These are phyloP conservation scores for western clawed frog (Xenopus tropicalis) DNA, from an alignment of 2,113 vertebrate genomes.

Conservation along the genomic window UCB_Xtro_10.0 CM004444.2:127555001-127555500, in stretches of 20 bases:
- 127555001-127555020: too few species aligned
- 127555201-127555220: slow-evolving; percentile 62
- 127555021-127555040: too few species aligned
- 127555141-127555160: too few species aligned
- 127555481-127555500: slow-evolving; percentile 76
- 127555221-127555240: slow-evolving; percentile 77
- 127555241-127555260: slow-evolving; percentile 82
- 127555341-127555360: slow-evolving; percentile 86
- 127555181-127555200: neutral
- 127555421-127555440: slow-evolving; percentile 68
- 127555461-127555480: slow-evolving; percentile 82
- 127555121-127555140: too few species aligned
- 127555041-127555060: too few species aligned
- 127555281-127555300: slow-evolving; percentile 84
- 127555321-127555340: slow-evolving; percentile 86
- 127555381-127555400: slow-evolving; percentile 84
- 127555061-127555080: too few species aligned
- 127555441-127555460: slow-evolving; percentile 83
- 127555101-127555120: too few species aligned
- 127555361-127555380: slow-evolving; percentile 83
- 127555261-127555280: slow-evolving; percentile 88
- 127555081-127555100: too few species aligned
- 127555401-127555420: slow-evolving; percentile 74
- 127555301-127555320: slow-evolving; percentile 84
- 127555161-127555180: too few species aligned